Evolutionary conservation across 2,113 vertebrate species (phyloP), one percentile per base, ranked within the genome.

Genomic region (Acanthisitta chloris): DNA sequence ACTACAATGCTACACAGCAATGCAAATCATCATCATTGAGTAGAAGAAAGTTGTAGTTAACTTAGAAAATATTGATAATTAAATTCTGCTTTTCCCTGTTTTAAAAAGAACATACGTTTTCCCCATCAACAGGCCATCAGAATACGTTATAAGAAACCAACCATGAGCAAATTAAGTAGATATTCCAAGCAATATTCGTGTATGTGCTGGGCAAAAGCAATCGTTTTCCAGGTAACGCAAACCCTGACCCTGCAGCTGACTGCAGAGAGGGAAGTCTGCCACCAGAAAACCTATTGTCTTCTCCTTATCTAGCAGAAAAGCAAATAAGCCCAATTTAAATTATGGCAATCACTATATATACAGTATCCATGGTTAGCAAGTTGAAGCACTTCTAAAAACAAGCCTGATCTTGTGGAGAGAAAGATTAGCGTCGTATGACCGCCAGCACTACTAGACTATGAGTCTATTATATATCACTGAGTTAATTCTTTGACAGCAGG

Each of bases 281-380:
- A 61, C 19, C 24, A 8, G 9, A 79, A 74, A 24, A 84, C 10
- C 31, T 23, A 26, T 1, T 9, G 70, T n/a, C 26, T 23, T 86
- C 48, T 54, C 31, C 16, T 69, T 10, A 8, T 9, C 36, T 42
- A 78, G 18, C 10, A 73, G 21, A 81, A 81, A 77, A 70, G 52
- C 38, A 74, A 90, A 61, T 14, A 64, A 84, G 29, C 2, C 46
- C 26, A 20, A 29, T 17, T 88, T 55, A 72, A 67, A 85, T 72
- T 20, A 57, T 5, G 17, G 17, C 25, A 79, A 31, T 38, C 20
- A 29, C 55, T 42, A 23, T 9, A 78, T n/a, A 67, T 9, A 59
- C 1, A 58, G 28, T 38, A 62, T 31, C 31, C 0, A 0, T 23
- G 19, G 43, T 69, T 67, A 59, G n/a, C 48, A 61, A 57, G 17